These are phyloP conservation scores for Schizopygopsis pylzovi DNA, from an alignment of 2,797 vertebrate genomes.

Conservation along the genomic window DNA sequence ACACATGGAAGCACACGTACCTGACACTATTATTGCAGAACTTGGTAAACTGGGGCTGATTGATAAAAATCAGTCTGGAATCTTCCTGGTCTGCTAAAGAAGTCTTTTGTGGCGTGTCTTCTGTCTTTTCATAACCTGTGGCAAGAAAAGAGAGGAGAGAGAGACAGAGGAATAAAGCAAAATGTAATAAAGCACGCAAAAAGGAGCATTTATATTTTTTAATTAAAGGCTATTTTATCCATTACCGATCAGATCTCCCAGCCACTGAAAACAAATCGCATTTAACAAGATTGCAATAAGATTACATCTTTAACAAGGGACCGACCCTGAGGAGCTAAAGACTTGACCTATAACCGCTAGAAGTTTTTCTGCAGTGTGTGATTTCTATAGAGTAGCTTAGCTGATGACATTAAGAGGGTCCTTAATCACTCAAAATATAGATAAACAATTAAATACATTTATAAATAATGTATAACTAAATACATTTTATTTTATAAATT, in stretches of 20 bases:
- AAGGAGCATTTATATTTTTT: background rate
- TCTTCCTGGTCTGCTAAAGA: constrained; percentile 96
- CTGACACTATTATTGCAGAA: constrained; percentile 98
- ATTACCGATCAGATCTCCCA: background rate
- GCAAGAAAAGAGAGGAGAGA: constrained; percentile 25
- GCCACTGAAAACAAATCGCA: background rate
- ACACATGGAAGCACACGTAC: constrained; percentile 65
- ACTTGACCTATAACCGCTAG: background rate
- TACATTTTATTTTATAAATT: background rate
- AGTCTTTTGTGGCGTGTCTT: constrained; percentile 92
- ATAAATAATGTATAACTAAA: background rate
- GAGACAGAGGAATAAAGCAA: constrained; percentile 1
- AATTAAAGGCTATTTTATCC: background rate
- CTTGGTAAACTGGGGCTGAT: constrained; percentile 93
- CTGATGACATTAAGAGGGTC: background rate
- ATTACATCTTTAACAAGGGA: constrained; percentile 2
- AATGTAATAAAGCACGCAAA: constrained; percentile 2
- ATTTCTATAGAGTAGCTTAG: background rate
- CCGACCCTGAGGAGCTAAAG: background rate
- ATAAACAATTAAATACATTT: background rate
- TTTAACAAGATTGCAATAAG: constrained; percentile 15
- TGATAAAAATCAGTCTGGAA: constrained; percentile 92
- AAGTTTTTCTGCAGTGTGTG: background rate
- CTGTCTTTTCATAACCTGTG: constrained; percentile 96
- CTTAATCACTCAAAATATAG: background rate